Conservation (phyloP, 1,140 invertebrate genomes). For the Dolichoris vasculosae region DNA sequence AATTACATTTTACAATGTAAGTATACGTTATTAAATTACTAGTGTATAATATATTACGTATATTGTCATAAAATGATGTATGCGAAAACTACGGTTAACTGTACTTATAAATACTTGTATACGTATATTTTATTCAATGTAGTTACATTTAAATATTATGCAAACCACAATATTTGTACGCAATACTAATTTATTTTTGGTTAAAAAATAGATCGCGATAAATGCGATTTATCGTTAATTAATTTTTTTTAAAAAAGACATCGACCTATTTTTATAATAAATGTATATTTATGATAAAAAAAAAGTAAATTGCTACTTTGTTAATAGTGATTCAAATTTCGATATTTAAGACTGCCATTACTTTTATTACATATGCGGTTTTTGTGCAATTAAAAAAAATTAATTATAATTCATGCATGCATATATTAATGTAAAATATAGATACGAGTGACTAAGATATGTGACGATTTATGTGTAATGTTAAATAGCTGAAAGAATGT, state of each 20-base stretch:
- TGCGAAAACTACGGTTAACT: no score
- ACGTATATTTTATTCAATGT: no score
- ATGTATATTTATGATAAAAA: not conserved
- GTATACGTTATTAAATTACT: no score
- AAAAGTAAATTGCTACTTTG: not conserved
- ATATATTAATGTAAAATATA: not conserved
- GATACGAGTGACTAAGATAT: not conserved
- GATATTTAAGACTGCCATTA: not conserved
- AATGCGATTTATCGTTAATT: not conserved
- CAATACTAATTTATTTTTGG: not conserved
- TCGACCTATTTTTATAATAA: not conserved
- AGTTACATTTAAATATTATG: not conserved
- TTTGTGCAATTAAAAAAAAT: not conserved
- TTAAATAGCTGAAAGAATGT: not conserved
- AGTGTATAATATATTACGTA: not conserved
- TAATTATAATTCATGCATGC: not conserved
- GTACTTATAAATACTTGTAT: no score
- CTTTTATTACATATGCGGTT: no score
- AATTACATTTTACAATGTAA: not conserved
- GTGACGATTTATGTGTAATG: slow-evolving; percentile 1
- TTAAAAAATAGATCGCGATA: not conserved
- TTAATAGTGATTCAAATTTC: not conserved
- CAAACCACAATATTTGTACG: not conserved
- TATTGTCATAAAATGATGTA: not conserved
- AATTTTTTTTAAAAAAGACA: not conserved